These are phyloP conservation scores for Peucedramus taeniatus DNA, from an alignment of 2,113 vertebrate genomes.

Conservation along the genomic window DNA sequence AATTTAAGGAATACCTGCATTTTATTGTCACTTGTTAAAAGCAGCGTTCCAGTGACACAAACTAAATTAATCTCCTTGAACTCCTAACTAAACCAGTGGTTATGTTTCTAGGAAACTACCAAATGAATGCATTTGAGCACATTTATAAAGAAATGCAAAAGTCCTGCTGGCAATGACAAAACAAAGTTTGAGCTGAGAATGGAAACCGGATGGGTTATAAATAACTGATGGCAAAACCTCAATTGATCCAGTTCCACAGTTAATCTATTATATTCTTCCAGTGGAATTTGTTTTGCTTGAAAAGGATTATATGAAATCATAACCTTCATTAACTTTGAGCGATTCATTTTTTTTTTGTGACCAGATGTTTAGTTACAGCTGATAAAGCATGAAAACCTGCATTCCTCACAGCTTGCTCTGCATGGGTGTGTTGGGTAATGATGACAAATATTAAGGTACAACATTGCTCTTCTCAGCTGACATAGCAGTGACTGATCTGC, in stretches of 20 bases:
- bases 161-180: conserved; percentile 40
- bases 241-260: conserved; percentile 4
- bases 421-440: conserved; percentile 54
- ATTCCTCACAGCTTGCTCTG: conserved; percentile 67
- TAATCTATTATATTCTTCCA: conserved; percentile 33
- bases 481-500: conserved; percentile 44
- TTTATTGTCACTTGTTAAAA: background rate
- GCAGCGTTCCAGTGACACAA: background rate
- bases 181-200: conserved; percentile 33
- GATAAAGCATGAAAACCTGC: conserved; percentile 63
- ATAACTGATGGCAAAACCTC: conserved; percentile 7
- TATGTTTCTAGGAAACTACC: conserved; percentile 26
- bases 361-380: conserved; percentile 64
- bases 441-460: conserved; percentile 65
- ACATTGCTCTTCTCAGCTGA: conserved; percentile 11
- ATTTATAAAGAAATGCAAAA: background rate
- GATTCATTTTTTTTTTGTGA: conserved; percentile 39
- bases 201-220: conserved; percentile 1
- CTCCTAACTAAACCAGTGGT: background rate
- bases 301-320: conserved; percentile 54
- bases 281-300: conserved; percentile 57
- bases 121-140: background rate
- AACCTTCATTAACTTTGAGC: conserved; percentile 51
- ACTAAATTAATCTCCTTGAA: background rate
- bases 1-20: background rate